Evolutionary conservation across 2,797 vertebrate genomes (phyloP).

Genomic region (Pteronotus mesoamericanus): DNA sequence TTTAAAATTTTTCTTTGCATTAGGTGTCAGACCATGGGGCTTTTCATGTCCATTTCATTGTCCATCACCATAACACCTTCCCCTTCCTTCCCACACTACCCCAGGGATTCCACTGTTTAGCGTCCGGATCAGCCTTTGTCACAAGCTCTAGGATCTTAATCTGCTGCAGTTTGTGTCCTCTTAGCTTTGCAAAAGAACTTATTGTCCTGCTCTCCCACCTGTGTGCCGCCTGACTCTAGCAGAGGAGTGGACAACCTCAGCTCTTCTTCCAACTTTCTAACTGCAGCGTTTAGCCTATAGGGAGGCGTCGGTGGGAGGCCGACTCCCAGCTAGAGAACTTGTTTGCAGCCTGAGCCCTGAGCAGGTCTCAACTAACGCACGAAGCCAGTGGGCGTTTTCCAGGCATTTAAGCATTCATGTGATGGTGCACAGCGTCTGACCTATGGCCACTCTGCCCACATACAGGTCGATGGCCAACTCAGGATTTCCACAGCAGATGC

Average conservation of each 20-base stretch:
- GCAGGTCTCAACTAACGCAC: neutral
- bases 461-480: neutral
- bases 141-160: neutral
- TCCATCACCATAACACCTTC: neutral
- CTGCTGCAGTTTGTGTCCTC: neutral
- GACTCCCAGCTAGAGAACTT: neutral
- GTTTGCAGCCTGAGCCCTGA: neutral
- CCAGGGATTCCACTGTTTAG: neutral
- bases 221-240: no score
- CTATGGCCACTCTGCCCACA: neutral
- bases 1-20: neutral
- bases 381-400: fast-evolving
- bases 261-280: neutral
- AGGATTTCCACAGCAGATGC: neutral
- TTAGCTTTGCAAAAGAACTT: neutral
- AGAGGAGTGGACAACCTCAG: neutral
- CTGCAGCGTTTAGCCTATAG: neutral
- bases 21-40: neutral
- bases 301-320: neutral
- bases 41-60: neutral
- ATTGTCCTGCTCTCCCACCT: neutral
- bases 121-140: neutral
- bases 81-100: neutral
- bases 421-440: neutral
- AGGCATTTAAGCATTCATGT: neutral